Evolutionary conservation across 2,113 vertebrate genomes (phyloP).

Genomic region (Cryptotis parvus): DNA sequence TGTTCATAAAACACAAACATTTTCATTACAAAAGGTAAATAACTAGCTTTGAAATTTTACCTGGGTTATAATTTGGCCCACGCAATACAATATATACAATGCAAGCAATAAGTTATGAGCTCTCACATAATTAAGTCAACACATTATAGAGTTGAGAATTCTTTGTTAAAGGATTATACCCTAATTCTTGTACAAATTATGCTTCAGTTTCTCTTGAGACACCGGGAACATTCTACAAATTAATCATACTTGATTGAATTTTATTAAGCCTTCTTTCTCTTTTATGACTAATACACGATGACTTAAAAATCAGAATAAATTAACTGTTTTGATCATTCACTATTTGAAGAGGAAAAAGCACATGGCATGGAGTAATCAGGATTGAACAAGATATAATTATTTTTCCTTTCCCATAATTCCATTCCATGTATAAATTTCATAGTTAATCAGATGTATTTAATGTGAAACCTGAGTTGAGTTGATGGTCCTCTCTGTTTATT

Average conservation of each 20-base stretch:
- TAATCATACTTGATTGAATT: not conserved
- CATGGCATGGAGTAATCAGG: not conserved
- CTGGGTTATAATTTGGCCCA: not conserved
- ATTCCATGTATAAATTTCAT: not conserved
- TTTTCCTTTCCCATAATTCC: not conserved
- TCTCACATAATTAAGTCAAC: not conserved
- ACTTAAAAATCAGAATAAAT: not conserved
- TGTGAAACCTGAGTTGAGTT: not conserved
- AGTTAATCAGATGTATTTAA: not conserved
- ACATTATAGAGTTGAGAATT: not conserved
- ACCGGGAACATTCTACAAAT: not conserved
- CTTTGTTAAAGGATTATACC: not conserved
- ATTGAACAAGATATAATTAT: not conserved
- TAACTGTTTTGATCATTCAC: not conserved
- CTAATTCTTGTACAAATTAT: not conserved
- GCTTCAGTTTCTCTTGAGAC: not conserved
- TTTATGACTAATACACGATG: not conserved
- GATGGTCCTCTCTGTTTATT: not conserved
- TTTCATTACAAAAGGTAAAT: not conserved
- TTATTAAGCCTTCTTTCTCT: not conserved
- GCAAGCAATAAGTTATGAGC: not conserved
- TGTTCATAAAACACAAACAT: not conserved
- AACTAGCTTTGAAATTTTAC: not conserved
- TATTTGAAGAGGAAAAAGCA: not conserved
- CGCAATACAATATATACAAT: not conserved